Conservation (phyloP, 2,888 invertebrate species). For the Scelioninae gen. 1 region DNA sequence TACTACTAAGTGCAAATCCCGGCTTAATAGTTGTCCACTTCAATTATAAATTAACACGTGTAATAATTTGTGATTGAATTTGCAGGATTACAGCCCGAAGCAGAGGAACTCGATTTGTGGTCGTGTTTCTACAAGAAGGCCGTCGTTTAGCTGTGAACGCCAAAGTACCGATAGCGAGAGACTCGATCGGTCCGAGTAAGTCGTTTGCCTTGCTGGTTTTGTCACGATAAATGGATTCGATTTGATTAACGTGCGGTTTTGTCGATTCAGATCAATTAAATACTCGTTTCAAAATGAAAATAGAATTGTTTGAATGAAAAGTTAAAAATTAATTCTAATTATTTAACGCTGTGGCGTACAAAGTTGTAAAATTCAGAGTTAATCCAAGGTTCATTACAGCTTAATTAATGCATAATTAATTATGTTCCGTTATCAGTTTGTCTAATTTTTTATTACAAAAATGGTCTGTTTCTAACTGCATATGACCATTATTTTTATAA, state of each 20-base stretch:
- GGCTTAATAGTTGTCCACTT: too few species aligned
- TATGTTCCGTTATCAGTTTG: too few species aligned
- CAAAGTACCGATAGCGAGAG: conserved; percentile 79
- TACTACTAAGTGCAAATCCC: too few species aligned
- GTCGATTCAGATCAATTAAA: conserved; percentile 58
- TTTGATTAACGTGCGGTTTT: conserved; percentile 58
- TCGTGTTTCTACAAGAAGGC: conserved; percentile 79
- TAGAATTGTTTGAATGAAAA: conserved; percentile 25
- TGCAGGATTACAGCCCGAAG: conserved; percentile 74
- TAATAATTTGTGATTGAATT: conserved; percentile 22
- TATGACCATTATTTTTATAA: too few species aligned
- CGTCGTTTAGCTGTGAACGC: conserved; percentile 79
- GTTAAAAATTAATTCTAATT: conserved; percentile 11
- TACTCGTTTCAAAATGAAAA: conserved; percentile 43
- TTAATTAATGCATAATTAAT: too few species aligned
- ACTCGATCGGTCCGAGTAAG: conserved; percentile 78
- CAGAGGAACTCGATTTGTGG: conserved; percentile 82
- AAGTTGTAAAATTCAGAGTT: too few species aligned
- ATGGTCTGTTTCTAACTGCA: too few species aligned
- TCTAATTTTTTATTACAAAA: too few species aligned
- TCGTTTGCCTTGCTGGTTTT: conserved; percentile 60
- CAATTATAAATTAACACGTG: too few species aligned
- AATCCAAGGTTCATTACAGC: too few species aligned
- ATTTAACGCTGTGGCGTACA: not conserved
- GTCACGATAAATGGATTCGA: conserved; percentile 39